These are phyloP conservation scores for Gryllus longicercus DNA, from an alignment of 2,888 invertebrate genomes.

Conservation along the genomic window DNA sequence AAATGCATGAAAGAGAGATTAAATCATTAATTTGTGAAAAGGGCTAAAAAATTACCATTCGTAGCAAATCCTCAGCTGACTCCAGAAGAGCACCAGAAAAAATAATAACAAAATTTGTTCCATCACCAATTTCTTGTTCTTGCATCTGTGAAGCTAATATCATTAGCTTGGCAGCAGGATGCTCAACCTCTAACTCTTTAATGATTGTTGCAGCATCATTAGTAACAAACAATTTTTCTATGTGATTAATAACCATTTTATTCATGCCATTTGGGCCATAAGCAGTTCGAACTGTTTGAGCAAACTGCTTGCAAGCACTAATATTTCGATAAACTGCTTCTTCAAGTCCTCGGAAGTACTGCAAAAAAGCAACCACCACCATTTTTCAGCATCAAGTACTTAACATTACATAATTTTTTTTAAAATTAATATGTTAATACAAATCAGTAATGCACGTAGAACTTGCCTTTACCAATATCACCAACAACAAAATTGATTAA, in stretches of 20 bases:
- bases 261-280: constrained; percentile 99
- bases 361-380: constrained; percentile 36
- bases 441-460: no score
- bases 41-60: constrained; percentile 57
- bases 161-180: constrained; percentile 96
- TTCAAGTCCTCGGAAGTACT: constrained; percentile 86
- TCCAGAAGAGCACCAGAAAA: constrained; percentile 90
- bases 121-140: constrained; percentile 97
- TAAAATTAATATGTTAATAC: not conserved
- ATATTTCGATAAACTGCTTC: constrained; percentile 97
- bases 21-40: not conserved
- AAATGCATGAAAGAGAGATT: not conserved
- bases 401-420: constrained; percentile 24
- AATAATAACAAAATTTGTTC: constrained; percentile 96
- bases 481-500: no score
- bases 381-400: not conserved
- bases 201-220: constrained; percentile 99
- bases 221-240: constrained; percentile 97
- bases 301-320: constrained; percentile 91
- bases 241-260: constrained; percentile 99
- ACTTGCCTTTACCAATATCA: no score
- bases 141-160: constrained; percentile 97
- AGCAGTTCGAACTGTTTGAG: constrained; percentile 87
- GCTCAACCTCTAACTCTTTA: constrained; percentile 91
- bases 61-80: constrained; percentile 85